phyloP scores from a whole-genome alignment of 2,113 vertebrate genomes.

The Brachyhypopomus occidentalis region DNA sequence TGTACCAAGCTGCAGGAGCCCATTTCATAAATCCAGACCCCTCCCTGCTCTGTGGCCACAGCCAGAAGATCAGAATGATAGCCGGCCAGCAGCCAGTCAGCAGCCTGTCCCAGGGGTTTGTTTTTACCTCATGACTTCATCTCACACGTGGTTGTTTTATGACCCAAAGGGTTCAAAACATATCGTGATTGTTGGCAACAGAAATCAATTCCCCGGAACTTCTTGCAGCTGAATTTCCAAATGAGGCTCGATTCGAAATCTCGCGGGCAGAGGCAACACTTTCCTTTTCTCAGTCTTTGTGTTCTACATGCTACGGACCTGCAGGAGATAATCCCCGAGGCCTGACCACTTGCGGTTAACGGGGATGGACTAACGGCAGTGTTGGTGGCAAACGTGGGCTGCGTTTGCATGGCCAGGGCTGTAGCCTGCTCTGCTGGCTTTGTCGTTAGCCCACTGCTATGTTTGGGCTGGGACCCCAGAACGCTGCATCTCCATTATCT shows the following conservation, averaged over 20 bases:
- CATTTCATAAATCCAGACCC: not conserved
- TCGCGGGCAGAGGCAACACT: not conserved
- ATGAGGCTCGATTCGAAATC: constrained; percentile 21
- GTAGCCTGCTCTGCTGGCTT: not conserved
- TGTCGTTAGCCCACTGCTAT: constrained; percentile 48
- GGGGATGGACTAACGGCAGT: not conserved
- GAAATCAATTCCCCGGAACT: constrained; percentile 73
- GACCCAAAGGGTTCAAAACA: constrained; percentile 75
- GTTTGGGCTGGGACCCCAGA: constrained; percentile 34
- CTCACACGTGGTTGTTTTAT: constrained; percentile 67
- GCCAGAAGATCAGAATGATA: constrained; percentile 39
- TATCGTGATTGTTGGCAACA: constrained; percentile 75
- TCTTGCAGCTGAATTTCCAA: constrained; percentile 55
- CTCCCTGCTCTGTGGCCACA: constrained; percentile 29
- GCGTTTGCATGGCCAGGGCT: not conserved
- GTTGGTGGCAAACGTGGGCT: not conserved
- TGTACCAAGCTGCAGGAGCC: not conserved
- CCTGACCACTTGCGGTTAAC: constrained; percentile 7
- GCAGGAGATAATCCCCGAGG: constrained; percentile 22
- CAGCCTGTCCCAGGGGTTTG: constrained; percentile 27
- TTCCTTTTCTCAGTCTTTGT: not conserved
- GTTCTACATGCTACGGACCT: constrained; percentile 5
- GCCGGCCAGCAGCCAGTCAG: not conserved
- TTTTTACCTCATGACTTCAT: constrained; percentile 65
- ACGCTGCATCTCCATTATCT: constrained; percentile 49